Conservation (phyloP, 2,888 invertebrate genomes). For the Tetramorium bicarinatum region DNA sequence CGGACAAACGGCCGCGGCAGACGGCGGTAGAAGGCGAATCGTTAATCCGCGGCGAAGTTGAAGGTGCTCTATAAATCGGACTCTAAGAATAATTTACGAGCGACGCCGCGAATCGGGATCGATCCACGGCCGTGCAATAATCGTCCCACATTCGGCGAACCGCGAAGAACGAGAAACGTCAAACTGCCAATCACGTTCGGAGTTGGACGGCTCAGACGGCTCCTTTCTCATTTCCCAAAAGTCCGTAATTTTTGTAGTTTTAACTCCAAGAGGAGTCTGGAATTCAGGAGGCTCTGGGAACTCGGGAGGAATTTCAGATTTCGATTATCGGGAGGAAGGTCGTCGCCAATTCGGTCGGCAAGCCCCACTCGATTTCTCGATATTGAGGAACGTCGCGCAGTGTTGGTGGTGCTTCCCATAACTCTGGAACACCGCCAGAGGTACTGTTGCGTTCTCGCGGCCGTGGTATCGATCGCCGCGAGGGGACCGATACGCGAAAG, state of each 20-base stretch:
- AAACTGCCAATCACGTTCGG: neutral
- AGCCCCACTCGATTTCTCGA: slow-evolving; percentile 14
- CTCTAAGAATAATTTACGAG: slow-evolving; percentile 36
- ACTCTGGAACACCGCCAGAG: slow-evolving; percentile 55
- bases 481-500: neutral
- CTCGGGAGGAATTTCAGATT: neutral
- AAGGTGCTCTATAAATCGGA: slow-evolving; percentile 15
- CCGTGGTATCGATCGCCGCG: slow-evolving; percentile 51
- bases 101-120: slow-evolving; percentile 10
- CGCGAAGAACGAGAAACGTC: neutral
- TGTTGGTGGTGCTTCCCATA: neutral
- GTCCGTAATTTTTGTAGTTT: neutral
- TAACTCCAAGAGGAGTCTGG: too few relatives aligned
- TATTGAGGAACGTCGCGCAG: neutral
- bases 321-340: neutral
- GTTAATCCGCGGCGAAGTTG: slow-evolving; percentile 24
- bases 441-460: slow-evolving; percentile 53
- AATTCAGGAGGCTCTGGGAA: neutral
- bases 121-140: neutral
- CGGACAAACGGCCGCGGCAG: neutral
- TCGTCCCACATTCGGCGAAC: neutral
- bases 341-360: neutral
- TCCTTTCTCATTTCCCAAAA: too few relatives aligned
- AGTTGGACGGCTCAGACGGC: neutral
- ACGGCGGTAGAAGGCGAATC: neutral